Evolutionary conservation across 2,888 invertebrate species (phyloP).

Genomic region (Serripes groenlandicus): DNA sequence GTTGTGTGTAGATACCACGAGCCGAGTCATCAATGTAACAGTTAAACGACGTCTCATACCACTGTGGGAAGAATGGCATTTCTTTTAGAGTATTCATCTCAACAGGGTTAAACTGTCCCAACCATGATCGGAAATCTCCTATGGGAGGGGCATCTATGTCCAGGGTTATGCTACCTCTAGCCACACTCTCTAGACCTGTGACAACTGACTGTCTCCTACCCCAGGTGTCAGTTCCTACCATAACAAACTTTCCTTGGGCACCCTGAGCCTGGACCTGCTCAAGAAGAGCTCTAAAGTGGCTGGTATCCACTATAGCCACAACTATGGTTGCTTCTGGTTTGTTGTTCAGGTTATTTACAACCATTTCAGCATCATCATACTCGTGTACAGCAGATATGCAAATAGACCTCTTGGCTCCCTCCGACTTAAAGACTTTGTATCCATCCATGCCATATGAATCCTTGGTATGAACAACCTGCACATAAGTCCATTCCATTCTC

Average conservation of each 20-base stretch:
- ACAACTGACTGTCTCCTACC: constrained; percentile 56
- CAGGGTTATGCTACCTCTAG: constrained; percentile 75
- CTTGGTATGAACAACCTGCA: constrained; percentile 83
- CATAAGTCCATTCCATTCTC: constrained; percentile 85
- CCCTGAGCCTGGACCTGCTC: constrained; percentile 60
- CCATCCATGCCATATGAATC: constrained; percentile 68
- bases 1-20: constrained; percentile 63
- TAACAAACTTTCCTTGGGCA: constrained; percentile 68
- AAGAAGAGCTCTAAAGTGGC: constrained; percentile 63
- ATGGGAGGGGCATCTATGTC: constrained; percentile 55
- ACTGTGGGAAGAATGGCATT: constrained; percentile 76
- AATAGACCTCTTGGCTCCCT: constrained; percentile 57
- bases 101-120: constrained; percentile 58
- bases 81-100: constrained; percentile 25
- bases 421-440: constrained; percentile 47
- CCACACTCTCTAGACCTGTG: constrained; percentile 66
- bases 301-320: constrained; percentile 66
- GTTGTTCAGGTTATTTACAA: constrained; percentile 68
- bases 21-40: constrained; percentile 78
- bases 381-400: constrained; percentile 74
- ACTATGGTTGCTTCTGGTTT: constrained; percentile 73
- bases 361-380: constrained; percentile 41
- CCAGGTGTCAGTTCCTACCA: constrained; percentile 78
- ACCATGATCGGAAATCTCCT: constrained; percentile 68
- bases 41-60: constrained; percentile 77